Evolutionary conservation across 2,797 vertebrate genomes (phyloP).

Genomic region (Ataeniobius toweri): DNA sequence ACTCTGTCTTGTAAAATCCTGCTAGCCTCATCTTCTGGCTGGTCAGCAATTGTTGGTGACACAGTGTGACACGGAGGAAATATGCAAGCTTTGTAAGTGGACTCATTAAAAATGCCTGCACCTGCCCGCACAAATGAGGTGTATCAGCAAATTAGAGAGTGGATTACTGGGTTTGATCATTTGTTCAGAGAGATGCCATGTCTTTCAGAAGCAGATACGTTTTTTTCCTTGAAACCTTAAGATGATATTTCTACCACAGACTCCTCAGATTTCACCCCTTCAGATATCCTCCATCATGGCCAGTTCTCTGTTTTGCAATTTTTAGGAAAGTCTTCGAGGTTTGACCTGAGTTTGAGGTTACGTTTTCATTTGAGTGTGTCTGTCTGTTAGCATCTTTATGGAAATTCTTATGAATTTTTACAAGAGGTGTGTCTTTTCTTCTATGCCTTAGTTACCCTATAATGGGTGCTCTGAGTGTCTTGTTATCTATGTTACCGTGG

Average conservation of each 20-base stretch:
- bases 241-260: not conserved
- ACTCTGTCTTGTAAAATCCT: conserved; percentile 54
- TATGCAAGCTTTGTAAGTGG: conserved; percentile 9
- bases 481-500: not conserved
- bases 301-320: not conserved
- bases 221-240: not conserved
- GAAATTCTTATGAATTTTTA: no score
- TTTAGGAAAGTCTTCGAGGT: not conserved
- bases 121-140: conserved; percentile 2
- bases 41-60: conserved; percentile 6
- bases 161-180: conserved; percentile 7
- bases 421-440: no score
- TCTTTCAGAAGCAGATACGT: not conserved
- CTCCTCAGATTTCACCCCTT: not conserved
- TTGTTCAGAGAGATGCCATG: not conserved
- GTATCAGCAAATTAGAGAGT: conserved; percentile 1
- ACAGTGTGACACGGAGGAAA: not conserved
- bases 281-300: not conserved
- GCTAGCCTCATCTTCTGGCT: conserved; percentile 27
- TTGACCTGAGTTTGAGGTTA: not conserved
- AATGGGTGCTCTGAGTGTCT: no score
- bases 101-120: conserved; percentile 1
- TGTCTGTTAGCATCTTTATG: no score
- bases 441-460: no score
- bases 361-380: no score